A percentile compares a stretch with the other conserved stretches of the same genome.
Conservation (phyloP, 2,797 vertebrate species). For the Okamejei kenojei region DNA sequence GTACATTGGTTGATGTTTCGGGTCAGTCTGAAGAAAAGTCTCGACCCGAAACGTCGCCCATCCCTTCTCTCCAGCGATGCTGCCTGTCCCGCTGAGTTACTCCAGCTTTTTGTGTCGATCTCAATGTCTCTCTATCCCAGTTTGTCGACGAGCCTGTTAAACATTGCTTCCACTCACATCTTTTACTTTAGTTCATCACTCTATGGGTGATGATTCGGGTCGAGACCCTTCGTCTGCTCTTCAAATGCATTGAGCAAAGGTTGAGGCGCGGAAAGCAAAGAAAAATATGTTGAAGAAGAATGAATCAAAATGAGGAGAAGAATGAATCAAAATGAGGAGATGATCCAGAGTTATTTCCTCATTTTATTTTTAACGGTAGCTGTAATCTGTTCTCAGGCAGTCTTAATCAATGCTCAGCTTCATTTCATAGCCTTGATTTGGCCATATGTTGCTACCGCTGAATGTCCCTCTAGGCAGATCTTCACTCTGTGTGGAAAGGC, state of each 20-base stretch:
- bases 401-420: conserved; percentile 15
- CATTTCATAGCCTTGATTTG: conserved; percentile 6
- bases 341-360: not conserved
- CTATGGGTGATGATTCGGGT: too few species aligned
- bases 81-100: too few species aligned
- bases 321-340: not conserved
- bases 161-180: too few species aligned
- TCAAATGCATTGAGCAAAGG: not conserved
- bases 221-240: too few species aligned
- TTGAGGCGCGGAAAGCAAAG: not conserved
- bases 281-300: not conserved
- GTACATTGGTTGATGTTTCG: too few species aligned
- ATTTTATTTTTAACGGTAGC: not conserved
- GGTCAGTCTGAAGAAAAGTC: too few species aligned
- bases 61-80: too few species aligned
- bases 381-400: not conserved
- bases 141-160: too few species aligned
- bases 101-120: too few species aligned
- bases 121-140: too few species aligned
- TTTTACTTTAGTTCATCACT: too few species aligned
- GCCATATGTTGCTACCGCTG: not conserved
- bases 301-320: not conserved
- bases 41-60: too few species aligned
- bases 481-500: not conserved
- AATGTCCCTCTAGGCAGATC: not conserved